Evolutionary conservation across 30 jellyfish, hydroid and myxozoan genomes (phyloP).

Genomic region (Hydra vulgaris): DNA sequence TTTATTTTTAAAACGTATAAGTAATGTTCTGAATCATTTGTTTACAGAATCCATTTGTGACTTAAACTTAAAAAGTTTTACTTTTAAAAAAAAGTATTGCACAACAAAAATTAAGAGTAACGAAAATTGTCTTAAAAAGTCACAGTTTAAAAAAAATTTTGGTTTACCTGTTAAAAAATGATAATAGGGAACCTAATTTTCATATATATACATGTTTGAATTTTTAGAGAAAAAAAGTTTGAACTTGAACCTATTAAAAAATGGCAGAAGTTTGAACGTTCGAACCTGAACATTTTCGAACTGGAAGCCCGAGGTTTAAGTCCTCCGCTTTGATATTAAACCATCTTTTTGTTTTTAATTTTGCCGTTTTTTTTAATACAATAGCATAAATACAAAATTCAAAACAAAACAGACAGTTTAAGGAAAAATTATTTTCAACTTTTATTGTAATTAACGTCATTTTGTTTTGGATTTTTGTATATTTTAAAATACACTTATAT

Average conservation of each 20-base stretch:
- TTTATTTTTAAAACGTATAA: background rate
- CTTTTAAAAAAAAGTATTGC: background rate
- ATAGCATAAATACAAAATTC: too few relatives aligned
- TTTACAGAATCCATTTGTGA: background rate
- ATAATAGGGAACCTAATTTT: background rate
- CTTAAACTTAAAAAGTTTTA: background rate
- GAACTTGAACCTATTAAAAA: background rate
- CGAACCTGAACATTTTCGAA: background rate
- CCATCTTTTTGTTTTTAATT: too few relatives aligned
- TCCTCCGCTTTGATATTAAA: too few relatives aligned
- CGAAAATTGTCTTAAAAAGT: background rate
- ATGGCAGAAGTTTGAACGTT: background rate
- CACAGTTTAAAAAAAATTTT: too few relatives aligned
- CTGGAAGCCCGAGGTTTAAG: background rate
- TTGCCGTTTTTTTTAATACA: too few relatives aligned
- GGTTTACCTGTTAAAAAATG: background rate
- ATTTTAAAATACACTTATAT: too few relatives aligned
- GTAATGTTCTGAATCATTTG: background rate
- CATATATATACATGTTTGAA: background rate
- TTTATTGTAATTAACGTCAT: too few relatives aligned
- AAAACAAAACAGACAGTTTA: too few relatives aligned
- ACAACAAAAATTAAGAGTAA: background rate
- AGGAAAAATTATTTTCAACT: too few relatives aligned
- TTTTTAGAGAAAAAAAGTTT: background rate
- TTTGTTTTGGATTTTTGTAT: too few relatives aligned